These are phyloP conservation scores for Nyctereutes procyonoides DNA, from an alignment of 2,113 vertebrate genomes.

Conservation along the genomic window DNA sequence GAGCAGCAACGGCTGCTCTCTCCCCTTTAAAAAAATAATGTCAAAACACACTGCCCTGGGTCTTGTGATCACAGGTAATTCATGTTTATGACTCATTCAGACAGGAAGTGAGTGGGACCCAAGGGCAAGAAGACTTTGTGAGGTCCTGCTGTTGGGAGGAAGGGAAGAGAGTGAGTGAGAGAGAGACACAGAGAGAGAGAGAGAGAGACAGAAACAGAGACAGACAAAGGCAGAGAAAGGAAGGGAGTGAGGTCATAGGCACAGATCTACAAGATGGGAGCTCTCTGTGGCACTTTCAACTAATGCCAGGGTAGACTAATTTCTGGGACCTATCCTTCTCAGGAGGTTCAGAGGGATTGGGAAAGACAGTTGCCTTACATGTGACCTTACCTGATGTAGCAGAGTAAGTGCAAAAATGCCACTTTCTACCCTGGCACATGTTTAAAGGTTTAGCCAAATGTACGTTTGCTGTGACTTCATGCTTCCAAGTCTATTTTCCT, in stretches of 20 bases:
- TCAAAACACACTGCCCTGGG: neutral
- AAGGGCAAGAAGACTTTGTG: neutral
- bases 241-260: neutral
- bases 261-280: neutral
- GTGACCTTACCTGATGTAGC: neutral
- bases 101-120: neutral
- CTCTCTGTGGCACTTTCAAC: neutral
- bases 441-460: neutral
- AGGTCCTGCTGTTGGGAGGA: neutral
- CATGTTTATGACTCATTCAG: neutral
- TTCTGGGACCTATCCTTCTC: neutral
- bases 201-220: neutral
- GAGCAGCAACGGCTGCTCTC: neutral
- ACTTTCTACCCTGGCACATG: neutral
- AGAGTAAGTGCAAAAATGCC: neutral
- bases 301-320: neutral
- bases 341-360: neutral
- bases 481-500: neutral
- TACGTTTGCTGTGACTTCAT: neutral
- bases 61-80: neutral
- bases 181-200: neutral
- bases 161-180: neutral
- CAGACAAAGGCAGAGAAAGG: neutral
- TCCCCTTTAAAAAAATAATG: neutral
- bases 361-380: neutral